Base-by-base conservation (phyloP, 2,113 vertebrate species). In the Aldabrachelys gigantea region DNA sequence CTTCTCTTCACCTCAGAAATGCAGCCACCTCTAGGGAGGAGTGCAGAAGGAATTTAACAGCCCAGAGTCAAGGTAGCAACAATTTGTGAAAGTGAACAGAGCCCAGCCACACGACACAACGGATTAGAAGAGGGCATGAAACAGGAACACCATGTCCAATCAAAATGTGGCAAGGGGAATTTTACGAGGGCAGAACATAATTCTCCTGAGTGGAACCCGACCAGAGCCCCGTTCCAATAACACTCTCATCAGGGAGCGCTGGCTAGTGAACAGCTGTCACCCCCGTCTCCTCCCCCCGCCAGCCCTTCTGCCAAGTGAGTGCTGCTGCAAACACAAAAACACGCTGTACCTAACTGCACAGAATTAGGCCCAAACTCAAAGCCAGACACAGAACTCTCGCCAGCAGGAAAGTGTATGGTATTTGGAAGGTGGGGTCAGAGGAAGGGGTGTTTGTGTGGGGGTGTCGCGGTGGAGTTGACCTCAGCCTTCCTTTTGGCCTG, bases 1-100 rank as follows among this genome's bases (percentile, higher is more conserved):
- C 78, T 6, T n/a, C 50, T 21, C 19, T 5, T 27, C 65, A 5
- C 13, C 11, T 52, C 57, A 85, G 56, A 81, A 93, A 80, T 6
- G 2, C 6, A 47, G 41, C 41, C 24, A 31, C 44, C 87, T 80
- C n/a, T 41, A 65, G 10, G 72, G 27, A 75, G 38, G 41, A 14
- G 21, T 3, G 13, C 12, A 5, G 6, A 59, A 80, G 29, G 1
- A 31, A 12, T 7, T 8, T 7, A 59, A 5, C 4, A 1, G 0
- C 16, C 3, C 41, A 47, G 7, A 53, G 50, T 80, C 5, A 59
- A 92, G 76, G 35, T 44, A 5, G 29, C 9, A 38, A 29, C 49
- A 31, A 80, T 53, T 44, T 44, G 49, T 6, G 44, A 44, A 90
- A 41, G 0, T 0, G 21, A 41, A 17, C 0, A 27, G 0, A 38